phyloP scores from a whole-genome alignment of 2,797 vertebrate genomes.

The Cheirogaleus major region DNA sequence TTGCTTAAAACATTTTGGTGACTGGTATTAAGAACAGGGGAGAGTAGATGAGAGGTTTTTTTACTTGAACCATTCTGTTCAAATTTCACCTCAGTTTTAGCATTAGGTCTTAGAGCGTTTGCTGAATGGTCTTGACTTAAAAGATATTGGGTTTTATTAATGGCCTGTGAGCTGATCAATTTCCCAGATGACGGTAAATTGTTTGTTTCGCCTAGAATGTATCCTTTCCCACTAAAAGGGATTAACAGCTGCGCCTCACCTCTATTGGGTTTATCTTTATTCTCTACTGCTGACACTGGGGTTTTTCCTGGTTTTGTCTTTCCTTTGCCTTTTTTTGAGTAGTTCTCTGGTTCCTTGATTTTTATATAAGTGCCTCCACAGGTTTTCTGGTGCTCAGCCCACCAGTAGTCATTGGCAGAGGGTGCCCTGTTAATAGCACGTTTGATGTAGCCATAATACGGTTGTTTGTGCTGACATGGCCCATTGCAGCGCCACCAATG shows the following conservation, averaged over 20 bases:
- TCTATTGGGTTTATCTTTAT: conserved; percentile 78
- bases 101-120: neutral
- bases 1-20: conserved; percentile 65
- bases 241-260: conserved; percentile 86
- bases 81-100: conserved; percentile 69
- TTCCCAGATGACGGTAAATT: conserved; percentile 59
- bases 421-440: conserved; percentile 96
- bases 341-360: conserved; percentile 95
- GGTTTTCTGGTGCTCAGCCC: conserved; percentile 91
- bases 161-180: neutral
- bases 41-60: neutral
- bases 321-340: conserved; percentile 87
- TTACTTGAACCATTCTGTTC: conserved; percentile 34
- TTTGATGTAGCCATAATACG: conserved; percentile 95
- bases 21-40: neutral
- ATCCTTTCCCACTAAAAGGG: conserved; percentile 93
- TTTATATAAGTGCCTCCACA: conserved; percentile 95
- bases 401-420: conserved; percentile 94
- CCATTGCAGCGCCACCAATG: conserved; percentile 98
- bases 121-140: conserved; percentile 25
- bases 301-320: conserved; percentile 63
- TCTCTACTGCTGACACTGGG: neutral
- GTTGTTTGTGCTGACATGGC: conserved; percentile 90
- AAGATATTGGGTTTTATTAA: conserved; percentile 23
- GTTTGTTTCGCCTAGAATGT: conserved; percentile 88